Evolutionary conservation across 2,113 vertebrate genomes (phyloP), one percentile per base, ranked within the genome.

Genomic region (Chrysochloris asiatica): DNA sequence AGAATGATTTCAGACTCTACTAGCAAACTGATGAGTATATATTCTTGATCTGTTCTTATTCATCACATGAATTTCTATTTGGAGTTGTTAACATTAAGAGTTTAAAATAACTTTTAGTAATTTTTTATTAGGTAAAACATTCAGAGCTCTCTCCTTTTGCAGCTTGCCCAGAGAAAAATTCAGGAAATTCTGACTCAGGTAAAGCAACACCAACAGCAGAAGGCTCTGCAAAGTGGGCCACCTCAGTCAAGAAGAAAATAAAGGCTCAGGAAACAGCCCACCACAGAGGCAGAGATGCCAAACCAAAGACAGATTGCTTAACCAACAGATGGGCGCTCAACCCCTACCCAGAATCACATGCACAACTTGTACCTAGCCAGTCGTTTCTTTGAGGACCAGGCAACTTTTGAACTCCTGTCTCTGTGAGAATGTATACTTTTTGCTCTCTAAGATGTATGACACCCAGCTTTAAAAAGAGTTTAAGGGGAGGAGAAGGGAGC

Each of bases 161-260:
- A 99, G 99, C 98, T 99, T 98, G 99, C 99, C 96, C 99, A 99
- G 98, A 98, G 99, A 86, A 99, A 99, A 98, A 99, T 99, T 98
- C 99, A 99, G 98, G 99, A 99, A 98, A 99, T 99, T 97, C 97
- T 99, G 97, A 98, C 98, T 97, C 99, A 99, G 98, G 99, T 99
- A 98, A 99, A 98, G 97, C 98, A 99, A 98, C 99, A 99, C 94
- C 99, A 99, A 97, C 99, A 99, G 96, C 98, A 98, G 96, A 98
- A 98, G 96, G 98, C 98, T 93, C 97, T 98, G 89, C 97, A 99
- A 93, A 98, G 98, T n/a, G 97, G 98, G 97, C 98, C 98, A 94
- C 97, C 98, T 97, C 98, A 98, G 96, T 98, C 98, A 67, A 98
- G 99, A 97, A 98, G 99, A 93, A 99, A 99, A 98, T 99, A 97